Percentiles rank a stretch among this genome's conserved stretches.
Conservation (phyloP, 2,113 vertebrate species). For the Ameiurus melas region DNA sequence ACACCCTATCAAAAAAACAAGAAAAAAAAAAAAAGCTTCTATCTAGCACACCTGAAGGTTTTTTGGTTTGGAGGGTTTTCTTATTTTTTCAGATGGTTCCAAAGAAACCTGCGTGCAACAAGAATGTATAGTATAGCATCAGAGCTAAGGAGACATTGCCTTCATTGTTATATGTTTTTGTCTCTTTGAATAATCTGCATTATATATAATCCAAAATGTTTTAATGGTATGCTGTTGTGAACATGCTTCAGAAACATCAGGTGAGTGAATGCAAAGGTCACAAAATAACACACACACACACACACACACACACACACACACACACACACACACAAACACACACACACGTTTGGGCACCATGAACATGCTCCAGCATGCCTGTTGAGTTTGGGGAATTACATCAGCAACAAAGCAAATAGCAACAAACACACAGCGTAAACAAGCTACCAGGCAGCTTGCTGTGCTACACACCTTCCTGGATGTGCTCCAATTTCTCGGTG, state of each 20-base stretch:
- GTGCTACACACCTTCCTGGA: slow-evolving; percentile 55
- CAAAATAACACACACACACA: background rate
- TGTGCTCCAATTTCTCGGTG: slow-evolving; percentile 53
- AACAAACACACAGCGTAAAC: slow-evolving; percentile 54
- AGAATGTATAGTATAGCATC: background rate
- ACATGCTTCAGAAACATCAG: background rate
- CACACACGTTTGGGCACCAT: slow-evolving; percentile 37
- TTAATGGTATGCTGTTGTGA: background rate
- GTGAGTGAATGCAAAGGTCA: background rate
- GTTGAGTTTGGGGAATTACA: slow-evolving; percentile 48
- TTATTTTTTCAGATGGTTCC: background rate
- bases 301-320: background rate
- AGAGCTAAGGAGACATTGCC: background rate
- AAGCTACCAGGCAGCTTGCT: slow-evolving; percentile 51
- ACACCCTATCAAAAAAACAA: background rate
- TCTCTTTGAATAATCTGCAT: background rate
- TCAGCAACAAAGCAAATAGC: slow-evolving; percentile 58
- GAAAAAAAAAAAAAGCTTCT: background rate
- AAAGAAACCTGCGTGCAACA: background rate
- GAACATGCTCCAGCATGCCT: slow-evolving; percentile 49
- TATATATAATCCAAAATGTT: background rate
- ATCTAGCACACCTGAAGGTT: background rate
- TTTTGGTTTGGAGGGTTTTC: background rate
- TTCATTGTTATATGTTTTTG: background rate
- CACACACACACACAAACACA: slow-evolving; percentile 4